phyloP scores from a whole-genome alignment of 2,113 vertebrate species.

The Erpornis zantholeuca region DNA sequence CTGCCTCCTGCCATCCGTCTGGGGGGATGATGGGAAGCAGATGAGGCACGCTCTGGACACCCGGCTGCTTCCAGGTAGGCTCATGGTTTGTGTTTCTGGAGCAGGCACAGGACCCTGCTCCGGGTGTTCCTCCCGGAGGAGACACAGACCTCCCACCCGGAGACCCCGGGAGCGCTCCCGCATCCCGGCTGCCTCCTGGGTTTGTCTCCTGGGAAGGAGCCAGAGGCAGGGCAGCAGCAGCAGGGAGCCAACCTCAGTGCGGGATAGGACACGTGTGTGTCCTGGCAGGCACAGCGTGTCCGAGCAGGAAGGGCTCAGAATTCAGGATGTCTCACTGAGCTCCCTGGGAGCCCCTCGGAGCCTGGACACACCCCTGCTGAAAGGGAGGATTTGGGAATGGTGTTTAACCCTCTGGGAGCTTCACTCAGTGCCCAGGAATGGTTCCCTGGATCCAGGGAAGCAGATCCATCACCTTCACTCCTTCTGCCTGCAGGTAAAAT shows the following conservation, averaged over 20 bases:
- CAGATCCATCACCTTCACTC: background rate
- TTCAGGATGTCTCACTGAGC: background rate
- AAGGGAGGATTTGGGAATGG: accelerated
- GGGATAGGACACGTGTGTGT: accelerated
- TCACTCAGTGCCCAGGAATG: accelerated
- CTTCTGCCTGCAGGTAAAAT: slow-evolving; percentile 3
- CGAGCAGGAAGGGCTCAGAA: accelerated
- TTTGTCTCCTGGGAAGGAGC: background rate
- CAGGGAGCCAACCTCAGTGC: accelerated
- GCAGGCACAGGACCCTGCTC: background rate
- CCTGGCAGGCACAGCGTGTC: background rate
- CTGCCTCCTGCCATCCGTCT: slow-evolving; percentile 30
- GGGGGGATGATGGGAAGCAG: slow-evolving; percentile 52
- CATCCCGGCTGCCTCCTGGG: background rate
- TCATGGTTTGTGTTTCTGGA: slow-evolving; percentile 6
- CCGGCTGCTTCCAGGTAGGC: background rate
- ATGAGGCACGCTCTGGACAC: background rate
- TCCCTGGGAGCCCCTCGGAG: background rate
- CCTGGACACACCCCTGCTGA: background rate
- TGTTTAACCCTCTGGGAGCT: background rate
- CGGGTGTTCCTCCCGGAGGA: accelerated
- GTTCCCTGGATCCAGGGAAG: background rate
- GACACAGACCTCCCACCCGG: background rate
- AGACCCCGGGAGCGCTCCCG: background rate
- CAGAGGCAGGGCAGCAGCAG: background rate